Evolutionary conservation across 2,797 vertebrate species (phyloP).

Genomic region (Morelia viridis): DNA sequence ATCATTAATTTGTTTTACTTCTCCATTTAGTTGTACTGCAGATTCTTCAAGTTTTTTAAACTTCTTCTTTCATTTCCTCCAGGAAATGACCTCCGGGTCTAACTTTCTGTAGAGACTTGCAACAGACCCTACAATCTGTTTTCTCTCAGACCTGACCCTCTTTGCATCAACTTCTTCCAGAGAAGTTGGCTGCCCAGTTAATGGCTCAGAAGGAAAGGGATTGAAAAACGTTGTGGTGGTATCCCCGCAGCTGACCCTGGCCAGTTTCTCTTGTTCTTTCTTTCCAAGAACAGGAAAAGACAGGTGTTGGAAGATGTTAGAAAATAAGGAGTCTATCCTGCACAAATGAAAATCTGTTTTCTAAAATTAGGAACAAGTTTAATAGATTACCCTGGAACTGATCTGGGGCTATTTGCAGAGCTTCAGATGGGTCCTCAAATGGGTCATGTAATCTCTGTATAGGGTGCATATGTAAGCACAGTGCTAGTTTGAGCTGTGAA

Average conservation of each 20-base stretch:
- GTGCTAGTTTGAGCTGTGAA: background rate
- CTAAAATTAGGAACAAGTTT: background rate
- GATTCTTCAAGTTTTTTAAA: too few relatives aligned
- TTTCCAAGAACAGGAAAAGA: background rate
- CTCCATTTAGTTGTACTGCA: too few relatives aligned
- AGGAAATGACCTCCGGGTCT: too few relatives aligned
- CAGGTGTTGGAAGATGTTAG: background rate
- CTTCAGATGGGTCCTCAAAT: background rate
- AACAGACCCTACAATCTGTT: too few relatives aligned
- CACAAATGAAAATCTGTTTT: background rate
- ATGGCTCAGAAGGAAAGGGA: background rate
- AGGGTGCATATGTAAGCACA: background rate
- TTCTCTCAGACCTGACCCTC: background rate
- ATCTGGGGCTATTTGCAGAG: background rate
- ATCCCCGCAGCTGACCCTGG: background rate
- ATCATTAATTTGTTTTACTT: too few relatives aligned
- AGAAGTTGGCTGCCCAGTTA: background rate
- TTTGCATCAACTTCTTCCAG: background rate
- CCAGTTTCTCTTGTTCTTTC: too few relatives aligned
- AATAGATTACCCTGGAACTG: background rate
- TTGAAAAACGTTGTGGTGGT: background rate
- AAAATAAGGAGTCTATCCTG: background rate
- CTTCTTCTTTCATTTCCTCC: too few relatives aligned
- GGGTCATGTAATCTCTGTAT: background rate
- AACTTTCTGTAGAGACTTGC: too few relatives aligned